Percentiles rank a stretch among this genome's conserved stretches.
Conservation (phyloP, 1,140 invertebrate genomes). For the Stenopsyche tienmushanensis region DNA sequence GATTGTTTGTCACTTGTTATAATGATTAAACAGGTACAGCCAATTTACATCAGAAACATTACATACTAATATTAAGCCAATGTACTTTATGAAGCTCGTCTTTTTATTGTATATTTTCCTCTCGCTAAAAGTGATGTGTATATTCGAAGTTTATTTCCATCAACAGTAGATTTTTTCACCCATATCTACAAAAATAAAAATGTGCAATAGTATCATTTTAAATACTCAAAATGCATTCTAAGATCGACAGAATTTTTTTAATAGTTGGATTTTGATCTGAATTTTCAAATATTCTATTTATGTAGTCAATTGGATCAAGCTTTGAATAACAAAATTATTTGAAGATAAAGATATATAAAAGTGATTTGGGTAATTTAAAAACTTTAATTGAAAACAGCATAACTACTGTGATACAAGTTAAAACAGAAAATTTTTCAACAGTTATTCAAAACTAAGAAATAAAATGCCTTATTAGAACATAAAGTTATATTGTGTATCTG, state of each 20-base stretch:
- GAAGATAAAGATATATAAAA: no score
- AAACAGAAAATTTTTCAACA: no score
- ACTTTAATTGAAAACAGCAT: neutral
- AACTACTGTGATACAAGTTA: neutral
- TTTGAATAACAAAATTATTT: neutral
- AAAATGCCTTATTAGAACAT: neutral
- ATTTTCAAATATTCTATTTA: neutral
- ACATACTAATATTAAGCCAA: no score
- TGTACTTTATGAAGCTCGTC: constrained; percentile 64
- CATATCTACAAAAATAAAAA: constrained; percentile 69
- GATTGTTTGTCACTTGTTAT: no score
- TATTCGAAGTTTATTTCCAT: constrained; percentile 75
- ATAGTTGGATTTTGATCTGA: constrained; percentile 24
- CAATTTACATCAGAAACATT: no score
- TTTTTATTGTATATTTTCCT: constrained; percentile 85
- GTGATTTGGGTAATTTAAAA: constrained; percentile 6
- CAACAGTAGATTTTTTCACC: constrained; percentile 83
- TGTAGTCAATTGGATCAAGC: neutral
- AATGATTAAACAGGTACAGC: no score
- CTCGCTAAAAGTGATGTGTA: constrained; percentile 79
- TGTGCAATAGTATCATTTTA: no score
- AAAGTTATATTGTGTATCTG: neutral
- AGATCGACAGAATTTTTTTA: no score
- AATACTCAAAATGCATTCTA: no score
- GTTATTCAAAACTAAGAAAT: neutral